Evolutionary conservation across 2,113 vertebrate species (phyloP).

Genomic region (Lethenteron camtschaticum): DNA sequence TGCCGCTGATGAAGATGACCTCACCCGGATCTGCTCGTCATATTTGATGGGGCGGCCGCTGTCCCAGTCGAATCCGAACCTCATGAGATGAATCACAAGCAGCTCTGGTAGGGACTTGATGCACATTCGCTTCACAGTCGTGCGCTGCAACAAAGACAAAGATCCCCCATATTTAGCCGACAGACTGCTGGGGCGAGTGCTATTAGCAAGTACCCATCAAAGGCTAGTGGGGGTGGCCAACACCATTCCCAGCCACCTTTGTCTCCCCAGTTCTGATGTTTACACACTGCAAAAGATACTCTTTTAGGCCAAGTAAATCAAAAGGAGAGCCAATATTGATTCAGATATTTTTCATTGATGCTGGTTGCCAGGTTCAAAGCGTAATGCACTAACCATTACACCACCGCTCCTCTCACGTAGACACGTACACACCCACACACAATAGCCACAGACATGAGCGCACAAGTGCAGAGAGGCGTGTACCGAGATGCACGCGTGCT

Average conservation of each 20-base stretch:
- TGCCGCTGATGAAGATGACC: not conserved
- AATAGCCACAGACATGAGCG: not conserved
- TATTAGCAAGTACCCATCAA: no score
- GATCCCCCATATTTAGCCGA: not conserved
- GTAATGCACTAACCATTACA: not conserved
- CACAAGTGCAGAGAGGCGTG: not conserved
- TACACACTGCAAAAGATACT: no score
- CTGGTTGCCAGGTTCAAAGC: no score
- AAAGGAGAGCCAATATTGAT: no score
- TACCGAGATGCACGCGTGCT: not conserved
- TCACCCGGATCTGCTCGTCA: constrained; percentile 89
- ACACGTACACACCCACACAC: constrained; percentile 2
- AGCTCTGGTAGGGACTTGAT: constrained; percentile 84
- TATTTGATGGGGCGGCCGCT: constrained; percentile 96
- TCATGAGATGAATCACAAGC: constrained; percentile 91
- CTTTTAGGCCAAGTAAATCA: no score
- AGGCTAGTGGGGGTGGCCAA: no score
- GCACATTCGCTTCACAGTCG: constrained; percentile 84
- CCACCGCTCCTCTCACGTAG: not conserved
- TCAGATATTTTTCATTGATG: no score
- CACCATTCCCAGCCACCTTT: no score
- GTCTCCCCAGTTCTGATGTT: no score
- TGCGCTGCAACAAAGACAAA: constrained; percentile 40
- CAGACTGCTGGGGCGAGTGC: no score
- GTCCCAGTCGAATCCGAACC: constrained; percentile 97